phyloP scores from a whole-genome alignment of 1,140 invertebrate species.

The Drosophila pseudoananassae region DNA sequence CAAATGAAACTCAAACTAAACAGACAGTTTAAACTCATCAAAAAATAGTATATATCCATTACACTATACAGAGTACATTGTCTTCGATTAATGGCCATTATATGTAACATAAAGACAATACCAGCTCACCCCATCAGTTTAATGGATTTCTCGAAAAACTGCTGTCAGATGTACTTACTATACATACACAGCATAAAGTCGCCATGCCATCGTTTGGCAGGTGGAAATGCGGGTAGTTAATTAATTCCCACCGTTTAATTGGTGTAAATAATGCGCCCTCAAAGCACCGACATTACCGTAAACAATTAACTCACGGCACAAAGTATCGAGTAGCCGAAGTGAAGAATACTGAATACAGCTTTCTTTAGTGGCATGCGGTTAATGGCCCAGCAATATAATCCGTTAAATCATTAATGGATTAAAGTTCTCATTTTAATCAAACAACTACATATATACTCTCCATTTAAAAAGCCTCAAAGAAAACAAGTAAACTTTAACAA shows the following conservation, averaged over 20 bases:
- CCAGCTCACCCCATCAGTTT: background rate
- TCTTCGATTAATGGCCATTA: background rate
- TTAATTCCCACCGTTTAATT: slow-evolving; percentile 14
- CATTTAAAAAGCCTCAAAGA: background rate
- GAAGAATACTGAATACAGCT: slow-evolving; percentile 2
- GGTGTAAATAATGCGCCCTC: slow-evolving; percentile 16
- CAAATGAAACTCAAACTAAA: too few relatives aligned
- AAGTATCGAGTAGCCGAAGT: background rate
- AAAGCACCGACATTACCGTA: slow-evolving; percentile 3
- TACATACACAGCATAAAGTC: background rate
- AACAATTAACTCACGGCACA: slow-evolving; percentile 9
- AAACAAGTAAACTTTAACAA: background rate
- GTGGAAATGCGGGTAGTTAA: slow-evolving; percentile 5
- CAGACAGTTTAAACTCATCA: too few relatives aligned
- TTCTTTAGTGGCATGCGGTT: background rate
- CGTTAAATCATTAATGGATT: slow-evolving; percentile 15
- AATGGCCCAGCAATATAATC: background rate
- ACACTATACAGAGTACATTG: background rate
- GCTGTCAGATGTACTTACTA: background rate
- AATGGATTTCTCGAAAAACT: background rate
- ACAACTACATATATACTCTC: background rate
- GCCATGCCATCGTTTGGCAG: background rate
- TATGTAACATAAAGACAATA: background rate
- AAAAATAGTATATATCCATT: background rate
- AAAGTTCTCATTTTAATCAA: slow-evolving; percentile 1